These are phyloP conservation scores for Enteromius anoplus DNA, from an alignment of 2,797 vertebrate genomes.

Conservation along the genomic window DNA sequence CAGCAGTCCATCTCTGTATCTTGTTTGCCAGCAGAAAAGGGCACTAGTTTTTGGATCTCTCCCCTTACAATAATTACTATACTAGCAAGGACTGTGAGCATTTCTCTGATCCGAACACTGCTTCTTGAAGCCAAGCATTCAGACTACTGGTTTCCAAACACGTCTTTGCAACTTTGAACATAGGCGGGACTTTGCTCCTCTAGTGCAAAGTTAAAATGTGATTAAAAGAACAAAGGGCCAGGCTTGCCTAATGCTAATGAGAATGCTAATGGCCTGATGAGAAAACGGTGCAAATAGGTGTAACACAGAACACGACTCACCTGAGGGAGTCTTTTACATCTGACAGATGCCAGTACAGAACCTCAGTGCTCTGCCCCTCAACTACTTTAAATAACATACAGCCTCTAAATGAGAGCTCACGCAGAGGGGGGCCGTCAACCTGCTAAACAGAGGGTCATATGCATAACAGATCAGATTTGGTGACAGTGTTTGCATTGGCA, in stretches of 20 bases:
- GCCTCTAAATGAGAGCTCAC: slow-evolving; percentile 41
- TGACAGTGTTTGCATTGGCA: slow-evolving; percentile 32
- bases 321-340: slow-evolving; percentile 53
- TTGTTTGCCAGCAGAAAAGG: slow-evolving; percentile 17
- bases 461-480: slow-evolving; percentile 41
- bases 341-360: slow-evolving; percentile 54
- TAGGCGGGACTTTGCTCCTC: slow-evolving; percentile 36
- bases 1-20: not conserved
- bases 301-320: slow-evolving; percentile 43
- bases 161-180: not conserved
- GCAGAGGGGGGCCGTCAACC: slow-evolving; percentile 38
- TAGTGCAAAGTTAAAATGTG: slow-evolving; percentile 56
- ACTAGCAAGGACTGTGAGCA: not conserved
- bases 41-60: not conserved
- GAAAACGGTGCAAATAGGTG: slow-evolving; percentile 55
- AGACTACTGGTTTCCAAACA: slow-evolving; percentile 3
- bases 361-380: slow-evolving; percentile 33
- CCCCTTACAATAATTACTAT: not conserved
- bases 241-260: slow-evolving; percentile 53
- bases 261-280: slow-evolving; percentile 53
- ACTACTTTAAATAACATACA: slow-evolving; percentile 52
- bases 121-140: slow-evolving; percentile 22
- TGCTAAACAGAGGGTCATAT: slow-evolving; percentile 45
- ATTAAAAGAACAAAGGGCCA: slow-evolving; percentile 61
- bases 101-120: slow-evolving; percentile 23